Conservation (phyloP, 1,140 invertebrate species). For the Apis florea region DNA sequence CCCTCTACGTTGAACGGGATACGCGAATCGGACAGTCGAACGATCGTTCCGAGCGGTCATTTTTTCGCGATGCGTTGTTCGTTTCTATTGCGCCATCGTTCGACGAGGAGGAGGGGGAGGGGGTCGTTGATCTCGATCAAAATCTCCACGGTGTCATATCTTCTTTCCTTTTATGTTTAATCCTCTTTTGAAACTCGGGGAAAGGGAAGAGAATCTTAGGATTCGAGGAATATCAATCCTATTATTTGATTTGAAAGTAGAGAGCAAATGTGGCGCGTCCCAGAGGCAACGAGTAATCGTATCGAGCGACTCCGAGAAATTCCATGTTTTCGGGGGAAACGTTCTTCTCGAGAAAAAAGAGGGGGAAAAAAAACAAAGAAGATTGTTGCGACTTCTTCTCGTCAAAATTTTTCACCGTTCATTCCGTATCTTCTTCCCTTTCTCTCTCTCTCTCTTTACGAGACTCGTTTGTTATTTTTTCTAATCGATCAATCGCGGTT, state of each 20-base stretch:
- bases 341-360: not conserved
- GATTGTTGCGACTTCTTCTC: not conserved
- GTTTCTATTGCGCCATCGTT: too few species aligned
- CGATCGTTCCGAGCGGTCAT: not conserved
- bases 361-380: not conserved
- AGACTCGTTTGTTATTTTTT: not conserved
- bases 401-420: not conserved
- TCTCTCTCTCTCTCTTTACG: not conserved
- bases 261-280: not conserved
- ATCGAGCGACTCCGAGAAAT: not conserved
- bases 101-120: too few species aligned
- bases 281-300: not conserved
- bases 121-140: not conserved
- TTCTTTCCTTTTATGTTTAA: too few species aligned
- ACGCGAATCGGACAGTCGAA: not conserved
- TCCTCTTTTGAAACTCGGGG: too few species aligned
- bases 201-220: too few species aligned
- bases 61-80: not conserved
- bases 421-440: not conserved
- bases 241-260: constrained; percentile 1
- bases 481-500: too few species aligned
- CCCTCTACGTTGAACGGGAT: not conserved
- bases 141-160: not conserved
- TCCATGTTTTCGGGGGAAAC: not conserved
- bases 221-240: not conserved